Percentiles rank a stretch among this genome's conserved stretches.
These are phyloP conservation scores for Carpatolechia fugitivella DNA, from an alignment of 2,888 invertebrate genomes.

Conservation along the genomic window DNA sequence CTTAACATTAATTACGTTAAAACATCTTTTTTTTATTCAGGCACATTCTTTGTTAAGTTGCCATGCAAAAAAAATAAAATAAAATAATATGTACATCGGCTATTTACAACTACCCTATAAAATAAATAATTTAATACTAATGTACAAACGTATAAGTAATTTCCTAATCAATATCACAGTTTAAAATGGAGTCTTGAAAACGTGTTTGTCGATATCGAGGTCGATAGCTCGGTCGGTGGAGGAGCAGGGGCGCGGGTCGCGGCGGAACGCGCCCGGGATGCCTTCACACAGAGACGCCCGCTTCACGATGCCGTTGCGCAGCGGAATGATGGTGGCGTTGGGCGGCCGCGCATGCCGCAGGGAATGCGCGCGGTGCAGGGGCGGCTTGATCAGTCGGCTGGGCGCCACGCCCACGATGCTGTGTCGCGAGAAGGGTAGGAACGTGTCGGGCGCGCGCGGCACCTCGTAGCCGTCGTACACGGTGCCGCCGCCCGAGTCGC, in stretches of 20 bases:
- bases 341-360: constrained; percentile 53
- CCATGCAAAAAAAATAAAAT: not conserved
- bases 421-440: constrained; percentile 53
- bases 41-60: constrained; percentile 5
- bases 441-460: constrained; percentile 64
- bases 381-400: constrained; percentile 55
- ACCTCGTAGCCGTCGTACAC: constrained; percentile 82
- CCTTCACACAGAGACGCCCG: constrained; percentile 62
- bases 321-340: constrained; percentile 66
- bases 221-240: constrained; percentile 31
- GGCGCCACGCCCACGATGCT: constrained; percentile 69
- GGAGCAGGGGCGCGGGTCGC: constrained; percentile 32
- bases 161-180: constrained; percentile 72
- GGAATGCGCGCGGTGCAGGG: constrained; percentile 56
- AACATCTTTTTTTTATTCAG: not conserved
- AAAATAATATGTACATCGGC: constrained; percentile 26
- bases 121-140: constrained; percentile 69
- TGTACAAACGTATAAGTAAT: constrained; percentile 30
- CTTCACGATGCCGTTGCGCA: constrained; percentile 57
- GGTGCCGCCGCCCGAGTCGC: constrained; percentile 61
- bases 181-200: constrained; percentile 70
- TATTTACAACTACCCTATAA: constrained; percentile 53
- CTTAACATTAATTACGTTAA: not conserved
- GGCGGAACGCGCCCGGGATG: constrained; percentile 28
- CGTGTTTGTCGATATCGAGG: constrained; percentile 47